Percentiles rank a stretch among this genome's conserved stretches.
Conservation (phyloP, 2,888 invertebrate genomes). For the Dione vanillae region DNA sequence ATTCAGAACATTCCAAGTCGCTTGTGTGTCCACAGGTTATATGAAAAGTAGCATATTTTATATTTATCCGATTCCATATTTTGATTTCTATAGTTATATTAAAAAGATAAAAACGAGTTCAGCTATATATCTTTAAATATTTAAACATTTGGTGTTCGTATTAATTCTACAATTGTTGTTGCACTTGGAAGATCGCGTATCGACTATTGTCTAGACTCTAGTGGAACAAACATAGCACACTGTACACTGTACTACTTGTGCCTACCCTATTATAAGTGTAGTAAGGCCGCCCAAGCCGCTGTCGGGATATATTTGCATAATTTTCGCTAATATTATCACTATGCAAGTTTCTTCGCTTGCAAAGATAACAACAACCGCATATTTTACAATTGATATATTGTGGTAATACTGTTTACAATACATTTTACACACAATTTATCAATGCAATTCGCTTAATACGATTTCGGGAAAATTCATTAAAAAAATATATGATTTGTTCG, state of each 20-base stretch:
- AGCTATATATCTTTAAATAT: too few species aligned
- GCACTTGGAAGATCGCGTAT: not conserved
- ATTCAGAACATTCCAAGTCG: not conserved
- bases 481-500: slow-evolving; percentile 23
- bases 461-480: slow-evolving; percentile 15
- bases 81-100: too few species aligned
- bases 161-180: not conserved
- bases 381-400: not conserved
- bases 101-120: too few species aligned
- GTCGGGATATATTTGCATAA: not conserved
- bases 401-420: not conserved
- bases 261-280: not conserved
- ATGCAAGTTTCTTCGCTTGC: not conserved
- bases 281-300: not conserved
- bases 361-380: slow-evolving; percentile 1
- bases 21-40: not conserved
- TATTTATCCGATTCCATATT: too few species aligned
- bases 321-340: not conserved
- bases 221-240: not conserved
- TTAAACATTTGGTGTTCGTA: not conserved
- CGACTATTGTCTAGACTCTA: not conserved
- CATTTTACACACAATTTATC: not conserved
- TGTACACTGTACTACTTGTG: not conserved
- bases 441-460: not conserved
- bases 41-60: not conserved